phyloP scores from a whole-genome alignment of 2,888 invertebrate species.

The Macrostomum cliftonense region DNA sequence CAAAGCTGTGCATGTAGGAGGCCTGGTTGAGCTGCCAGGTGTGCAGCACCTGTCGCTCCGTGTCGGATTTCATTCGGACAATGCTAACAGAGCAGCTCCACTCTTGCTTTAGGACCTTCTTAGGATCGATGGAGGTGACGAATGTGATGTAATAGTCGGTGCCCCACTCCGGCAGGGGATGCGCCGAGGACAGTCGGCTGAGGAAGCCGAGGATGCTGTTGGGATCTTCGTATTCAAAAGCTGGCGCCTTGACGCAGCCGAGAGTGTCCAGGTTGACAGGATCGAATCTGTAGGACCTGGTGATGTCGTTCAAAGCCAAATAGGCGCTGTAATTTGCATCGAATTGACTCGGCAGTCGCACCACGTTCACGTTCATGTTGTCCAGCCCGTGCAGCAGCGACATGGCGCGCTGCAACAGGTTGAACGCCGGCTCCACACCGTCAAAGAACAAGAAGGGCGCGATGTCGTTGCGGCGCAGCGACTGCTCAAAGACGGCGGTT shows the following conservation, averaged over 20 bases:
- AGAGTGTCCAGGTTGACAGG: constrained; percentile 16
- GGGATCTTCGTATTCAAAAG: too few relatives aligned
- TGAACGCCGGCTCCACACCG: constrained; percentile 20
- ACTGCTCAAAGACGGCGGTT: constrained; percentile 20
- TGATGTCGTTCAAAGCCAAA: constrained; percentile 25
- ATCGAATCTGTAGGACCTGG: constrained; percentile 22
- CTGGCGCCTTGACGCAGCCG: too few relatives aligned
- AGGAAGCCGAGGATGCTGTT: background rate
- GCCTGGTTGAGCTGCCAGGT: constrained; percentile 18
- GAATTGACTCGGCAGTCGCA: background rate
- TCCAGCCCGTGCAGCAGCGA: constrained; percentile 24
- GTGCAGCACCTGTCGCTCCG: constrained; percentile 19
- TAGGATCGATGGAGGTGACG: constrained; percentile 19
- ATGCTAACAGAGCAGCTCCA: constrained; percentile 17
- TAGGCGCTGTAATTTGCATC: constrained; percentile 10
- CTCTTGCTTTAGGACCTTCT: constrained; percentile 14
- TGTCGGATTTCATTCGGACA: constrained; percentile 18
- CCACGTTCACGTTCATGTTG: constrained; percentile 28
- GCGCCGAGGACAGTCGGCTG: constrained; percentile 22
- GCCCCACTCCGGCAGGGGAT: constrained; percentile 24
- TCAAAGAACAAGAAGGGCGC: constrained; percentile 25
- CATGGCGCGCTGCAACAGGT: constrained; percentile 17
- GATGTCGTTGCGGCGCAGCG: constrained; percentile 17
- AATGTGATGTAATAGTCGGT: constrained; percentile 20
- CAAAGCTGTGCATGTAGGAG: constrained; percentile 33